These are phyloP conservation scores for Mustela erminea DNA, from an alignment of 2,797 vertebrate genomes.

Conservation along the genomic window DNA sequence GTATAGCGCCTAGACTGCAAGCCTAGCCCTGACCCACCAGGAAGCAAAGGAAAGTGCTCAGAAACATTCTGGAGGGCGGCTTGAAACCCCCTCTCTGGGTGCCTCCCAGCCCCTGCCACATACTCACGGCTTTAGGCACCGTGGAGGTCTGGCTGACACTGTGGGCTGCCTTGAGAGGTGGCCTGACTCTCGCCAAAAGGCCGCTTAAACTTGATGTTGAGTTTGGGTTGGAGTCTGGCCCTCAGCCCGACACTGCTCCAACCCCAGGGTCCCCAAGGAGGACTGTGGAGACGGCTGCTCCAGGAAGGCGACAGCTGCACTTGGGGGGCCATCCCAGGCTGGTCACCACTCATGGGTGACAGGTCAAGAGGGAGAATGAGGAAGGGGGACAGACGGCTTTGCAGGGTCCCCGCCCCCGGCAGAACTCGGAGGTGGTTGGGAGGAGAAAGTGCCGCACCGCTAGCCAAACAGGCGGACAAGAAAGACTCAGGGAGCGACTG, in stretches of 20 bases:
- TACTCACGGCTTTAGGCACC: background rate
- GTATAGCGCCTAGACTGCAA: accelerated
- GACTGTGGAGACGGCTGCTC: background rate
- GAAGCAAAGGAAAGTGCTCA: background rate
- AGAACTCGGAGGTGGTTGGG: accelerated
- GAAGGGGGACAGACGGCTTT: background rate
- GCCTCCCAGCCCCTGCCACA: too few species aligned
- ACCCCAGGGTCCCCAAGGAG: too few species aligned
- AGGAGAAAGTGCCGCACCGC: accelerated
- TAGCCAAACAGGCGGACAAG: background rate
- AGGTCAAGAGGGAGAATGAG: background rate
- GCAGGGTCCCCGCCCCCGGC: background rate
- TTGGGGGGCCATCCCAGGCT: background rate
- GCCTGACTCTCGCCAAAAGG: background rate
- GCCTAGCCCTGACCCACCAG: background rate
- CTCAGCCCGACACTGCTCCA: background rate
- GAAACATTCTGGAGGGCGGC: background rate
- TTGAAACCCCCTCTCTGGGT: background rate
- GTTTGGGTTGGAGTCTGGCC: background rate
- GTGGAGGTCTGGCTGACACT: background rate
- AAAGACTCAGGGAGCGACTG: background rate
- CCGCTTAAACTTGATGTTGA: background rate
- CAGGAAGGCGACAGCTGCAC: background rate
- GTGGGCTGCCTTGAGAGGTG: background rate
- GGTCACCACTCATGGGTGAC: too few species aligned